phyloP scores from a whole-genome alignment of 1,140 invertebrate genomes.

The Heliothis subflexa region DNA sequence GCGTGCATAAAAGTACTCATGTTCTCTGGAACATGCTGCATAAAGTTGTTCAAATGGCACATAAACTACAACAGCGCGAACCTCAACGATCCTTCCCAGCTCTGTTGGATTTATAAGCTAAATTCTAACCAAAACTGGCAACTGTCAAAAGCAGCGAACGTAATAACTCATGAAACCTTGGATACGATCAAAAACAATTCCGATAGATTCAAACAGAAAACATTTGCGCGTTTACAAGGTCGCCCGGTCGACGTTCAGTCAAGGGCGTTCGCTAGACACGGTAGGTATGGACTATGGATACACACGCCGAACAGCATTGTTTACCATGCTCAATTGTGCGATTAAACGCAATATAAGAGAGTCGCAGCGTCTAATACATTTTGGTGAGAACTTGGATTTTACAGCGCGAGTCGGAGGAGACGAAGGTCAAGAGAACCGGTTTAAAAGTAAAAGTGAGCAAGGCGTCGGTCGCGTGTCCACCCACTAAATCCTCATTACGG shows the following conservation, averaged over 20 bases:
- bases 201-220: constrained; percentile 77
- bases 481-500: constrained; percentile 84
- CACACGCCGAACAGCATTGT: constrained; percentile 57
- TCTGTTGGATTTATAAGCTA: not conserved
- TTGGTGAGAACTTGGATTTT: constrained; percentile 20
- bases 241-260: constrained; percentile 80
- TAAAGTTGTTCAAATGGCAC: not conserved
- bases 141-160: constrained; percentile 27
- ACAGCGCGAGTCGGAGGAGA: constrained; percentile 49
- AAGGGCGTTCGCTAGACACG: constrained; percentile 81
- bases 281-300: constrained; percentile 64
- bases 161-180: constrained; percentile 45
- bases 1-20: not conserved
- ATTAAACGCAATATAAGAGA: constrained; percentile 45
- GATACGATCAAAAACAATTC: constrained; percentile 64
- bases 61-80: not conserved
- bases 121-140: not conserved
- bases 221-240: constrained; percentile 79
- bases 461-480: constrained; percentile 75
- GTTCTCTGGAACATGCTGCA: constrained; percentile 2
- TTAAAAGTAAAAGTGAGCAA: constrained; percentile 83
- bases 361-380: constrained; percentile 33
- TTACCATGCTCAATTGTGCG: constrained; percentile 55
- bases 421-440: constrained; percentile 78
- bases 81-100: too few species aligned